These are phyloP conservation scores for Anableps anableps DNA, from an alignment of 2,797 vertebrate species.

Conservation along the genomic window DNA sequence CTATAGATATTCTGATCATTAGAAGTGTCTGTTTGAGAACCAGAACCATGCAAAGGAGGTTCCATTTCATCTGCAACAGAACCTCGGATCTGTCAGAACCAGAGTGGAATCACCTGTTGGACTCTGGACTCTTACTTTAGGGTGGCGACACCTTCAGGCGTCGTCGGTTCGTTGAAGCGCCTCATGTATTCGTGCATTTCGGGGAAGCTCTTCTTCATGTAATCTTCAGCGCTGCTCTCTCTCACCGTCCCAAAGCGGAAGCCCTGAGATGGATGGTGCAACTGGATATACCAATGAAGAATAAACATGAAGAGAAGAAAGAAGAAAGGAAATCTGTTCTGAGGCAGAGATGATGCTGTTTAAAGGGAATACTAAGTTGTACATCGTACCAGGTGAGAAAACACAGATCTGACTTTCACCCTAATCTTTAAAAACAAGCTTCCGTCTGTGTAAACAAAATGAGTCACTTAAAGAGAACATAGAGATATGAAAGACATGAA, in stretches of 20 bases:
- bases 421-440: not conserved
- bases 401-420: not conserved
- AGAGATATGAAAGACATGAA: not conserved
- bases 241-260: conserved; percentile 92
- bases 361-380: not conserved
- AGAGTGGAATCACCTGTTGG: not conserved
- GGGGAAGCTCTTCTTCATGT: conserved; percentile 94
- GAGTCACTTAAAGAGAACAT: not conserved
- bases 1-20: not conserved
- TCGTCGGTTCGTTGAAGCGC: conserved; percentile 87
- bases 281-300: conserved; percentile 71
- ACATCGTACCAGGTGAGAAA: not conserved
- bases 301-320: not conserved
- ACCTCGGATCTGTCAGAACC: not conserved
- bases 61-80: not conserved
- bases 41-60: not conserved
- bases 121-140: conserved; percentile 85
- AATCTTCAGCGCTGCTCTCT: conserved; percentile 94
- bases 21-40: not conserved
- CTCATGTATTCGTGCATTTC: conserved; percentile 92
- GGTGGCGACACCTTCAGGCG: conserved; percentile 86
- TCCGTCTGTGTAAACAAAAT: too few species aligned
- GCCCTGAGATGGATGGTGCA: conserved; percentile 89
- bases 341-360: not conserved
- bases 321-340: not conserved